Evolutionary conservation across 2,113 vertebrate genomes (phyloP).

Genomic region (Cyphomyrus discorhynchus): DNA sequence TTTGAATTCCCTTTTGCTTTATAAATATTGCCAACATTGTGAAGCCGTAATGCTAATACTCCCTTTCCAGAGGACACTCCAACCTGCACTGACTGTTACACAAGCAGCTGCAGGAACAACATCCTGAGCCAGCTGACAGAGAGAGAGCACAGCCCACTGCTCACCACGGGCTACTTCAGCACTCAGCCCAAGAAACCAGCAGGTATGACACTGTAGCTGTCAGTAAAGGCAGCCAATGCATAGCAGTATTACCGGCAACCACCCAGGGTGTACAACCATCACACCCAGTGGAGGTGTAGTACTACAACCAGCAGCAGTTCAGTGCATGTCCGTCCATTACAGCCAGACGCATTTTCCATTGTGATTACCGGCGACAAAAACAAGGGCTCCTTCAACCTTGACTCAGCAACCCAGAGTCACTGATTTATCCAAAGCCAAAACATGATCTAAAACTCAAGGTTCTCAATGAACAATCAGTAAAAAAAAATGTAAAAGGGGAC

Average conservation of each 20-base stretch:
- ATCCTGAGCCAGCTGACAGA: constrained; percentile 43
- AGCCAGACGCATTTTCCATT: neutral
- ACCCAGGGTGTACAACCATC: neutral
- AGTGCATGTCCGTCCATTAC: neutral
- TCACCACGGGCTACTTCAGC: constrained; percentile 78
- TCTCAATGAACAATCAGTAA: neutral
- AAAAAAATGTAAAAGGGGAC: neutral
- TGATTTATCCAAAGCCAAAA: neutral
- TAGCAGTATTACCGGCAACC: neutral
- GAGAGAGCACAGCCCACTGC: constrained; percentile 31
- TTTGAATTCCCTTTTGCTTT: neutral
- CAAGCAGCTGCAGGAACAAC: constrained; percentile 55
- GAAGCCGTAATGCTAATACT: neutral
- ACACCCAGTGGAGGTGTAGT: neutral
- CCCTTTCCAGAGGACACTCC: constrained; percentile 45
- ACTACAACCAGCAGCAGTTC: neutral
- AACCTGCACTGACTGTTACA: constrained; percentile 59
- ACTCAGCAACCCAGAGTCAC: neutral
- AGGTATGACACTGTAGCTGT: constrained; percentile 36
- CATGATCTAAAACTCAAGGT: neutral
- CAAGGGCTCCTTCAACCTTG: neutral
- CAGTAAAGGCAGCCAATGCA: neutral
- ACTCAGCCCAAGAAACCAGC: constrained; percentile 56
- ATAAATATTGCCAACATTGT: neutral
- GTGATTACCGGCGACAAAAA: neutral